Evolutionary conservation across 2,113 vertebrate genomes (phyloP).

Genomic region (Hucho hucho): DNA sequence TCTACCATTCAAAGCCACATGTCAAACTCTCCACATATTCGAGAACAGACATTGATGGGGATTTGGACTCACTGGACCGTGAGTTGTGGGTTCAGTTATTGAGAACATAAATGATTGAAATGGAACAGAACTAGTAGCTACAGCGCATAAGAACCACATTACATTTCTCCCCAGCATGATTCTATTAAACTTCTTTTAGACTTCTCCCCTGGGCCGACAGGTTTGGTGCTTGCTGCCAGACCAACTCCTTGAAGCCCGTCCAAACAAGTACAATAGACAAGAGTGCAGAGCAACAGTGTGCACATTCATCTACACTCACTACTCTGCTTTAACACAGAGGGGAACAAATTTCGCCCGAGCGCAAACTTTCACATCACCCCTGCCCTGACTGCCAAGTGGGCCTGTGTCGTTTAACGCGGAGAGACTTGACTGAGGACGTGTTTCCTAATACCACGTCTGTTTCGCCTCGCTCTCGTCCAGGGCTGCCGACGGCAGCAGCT

Average conservation of each 20-base stretch:
- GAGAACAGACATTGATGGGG: slow-evolving; percentile 1
- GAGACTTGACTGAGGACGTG: too few relatives aligned
- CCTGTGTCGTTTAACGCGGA: background rate
- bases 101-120: background rate
- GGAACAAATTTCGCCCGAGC: background rate
- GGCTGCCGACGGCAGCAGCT: background rate
- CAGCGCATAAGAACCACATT: background rate
- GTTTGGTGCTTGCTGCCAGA: slow-evolving; percentile 36
- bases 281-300: background rate
- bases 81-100: slow-evolving; percentile 17
- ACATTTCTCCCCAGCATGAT: background rate
- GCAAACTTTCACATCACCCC: slow-evolving; percentile 3
- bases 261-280: slow-evolving; percentile 22
- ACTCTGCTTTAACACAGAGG: background rate
- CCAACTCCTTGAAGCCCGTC: slow-evolving; percentile 37
- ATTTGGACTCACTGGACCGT: background rate
- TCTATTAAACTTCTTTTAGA: background rate
- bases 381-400: slow-evolving; percentile 7
- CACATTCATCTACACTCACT: slow-evolving; percentile 2
- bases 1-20: background rate
- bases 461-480: background rate
- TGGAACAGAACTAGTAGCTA: background rate
- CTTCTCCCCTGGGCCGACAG: slow-evolving; percentile 10
- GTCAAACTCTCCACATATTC: slow-evolving; percentile 1
- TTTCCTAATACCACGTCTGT: background rate